Base-by-base conservation (phyloP, 2,888 invertebrate genomes). In the Cantharis rufa region DNA sequence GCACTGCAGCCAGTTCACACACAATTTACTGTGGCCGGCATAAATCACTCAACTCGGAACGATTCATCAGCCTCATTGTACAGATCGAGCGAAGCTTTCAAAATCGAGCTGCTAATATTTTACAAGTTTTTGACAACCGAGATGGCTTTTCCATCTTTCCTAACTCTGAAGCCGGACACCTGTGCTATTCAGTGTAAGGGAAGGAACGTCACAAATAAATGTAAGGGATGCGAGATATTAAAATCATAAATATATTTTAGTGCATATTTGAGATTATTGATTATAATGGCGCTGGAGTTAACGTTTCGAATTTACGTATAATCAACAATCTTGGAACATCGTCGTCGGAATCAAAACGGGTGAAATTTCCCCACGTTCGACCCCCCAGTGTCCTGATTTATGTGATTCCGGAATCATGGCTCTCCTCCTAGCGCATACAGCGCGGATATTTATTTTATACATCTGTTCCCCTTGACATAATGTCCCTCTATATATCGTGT, bases 41-140 rank as follows among this genome's bases (percentile, higher is more conserved):
- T 89, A 89, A 88, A 89, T 89, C 89, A 88, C 87, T 87, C 87
- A 86, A 86, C 85, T 84, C 83, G 83, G 48, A 84, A 84, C 88
- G 88, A 88, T 88, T 87, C 88, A 88, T 88, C 88, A 89, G 89
- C 87, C 87, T 88, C 88, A 86, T 86, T 86, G 86, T 86, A 83
- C 83, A 79, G 80, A 81, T 82, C 84, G 82, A 82, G 82, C 84
- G 82, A 84, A 83, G 74, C 84, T 85, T 85, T 85, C 85, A 84
- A 86, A 88, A 89, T 89, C 88, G 89, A 87, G 87, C 87, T 88
- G 88, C 89, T 91, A 89, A 92, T 92, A 92, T 91, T 92, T 92
- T 90, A 92, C 90, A 90, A 91, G 90, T 91, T 91, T 91, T 91
- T 91, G 92, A 92, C 92, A 91, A 90, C 88, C 89, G 89, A 89